Conservation (phyloP, 2,888 invertebrate species). For the Erebia epiphron region DNA sequence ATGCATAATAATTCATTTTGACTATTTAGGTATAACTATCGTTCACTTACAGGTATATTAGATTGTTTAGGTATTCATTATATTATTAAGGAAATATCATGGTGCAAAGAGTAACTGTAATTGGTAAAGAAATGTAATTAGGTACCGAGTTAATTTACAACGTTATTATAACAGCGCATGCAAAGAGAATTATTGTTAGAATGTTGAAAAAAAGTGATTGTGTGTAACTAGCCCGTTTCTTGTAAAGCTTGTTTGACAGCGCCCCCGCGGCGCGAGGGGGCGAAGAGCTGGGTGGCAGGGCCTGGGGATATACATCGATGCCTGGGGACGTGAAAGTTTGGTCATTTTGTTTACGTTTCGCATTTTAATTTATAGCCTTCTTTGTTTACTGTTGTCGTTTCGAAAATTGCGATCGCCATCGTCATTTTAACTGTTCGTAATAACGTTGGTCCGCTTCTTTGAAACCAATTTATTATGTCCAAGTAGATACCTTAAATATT, state of each 20-base stretch:
- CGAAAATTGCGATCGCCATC: conserved; percentile 4
- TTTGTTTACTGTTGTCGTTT: conserved; percentile 10
- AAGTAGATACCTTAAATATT: no score
- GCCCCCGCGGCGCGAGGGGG: conserved; percentile 4
- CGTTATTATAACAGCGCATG: neutral
- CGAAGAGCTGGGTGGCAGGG: neutral
- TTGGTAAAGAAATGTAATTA: no score
- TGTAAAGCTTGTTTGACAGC: conserved; percentile 10
- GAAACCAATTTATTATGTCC: no score
- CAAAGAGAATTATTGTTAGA: neutral
- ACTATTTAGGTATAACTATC: no score
- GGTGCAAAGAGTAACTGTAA: neutral
- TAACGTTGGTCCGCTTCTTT: neutral
- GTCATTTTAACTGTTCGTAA: neutral
- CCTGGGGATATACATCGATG: neutral
- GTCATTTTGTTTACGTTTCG: conserved; percentile 17
- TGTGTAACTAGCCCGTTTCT: neutral
- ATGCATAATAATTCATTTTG: no score
- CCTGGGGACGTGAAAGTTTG: conserved; percentile 8
- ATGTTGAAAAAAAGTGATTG: neutral
- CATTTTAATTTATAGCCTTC: conserved; percentile 10
- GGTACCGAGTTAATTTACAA: neutral
- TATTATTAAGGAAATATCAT: neutral
- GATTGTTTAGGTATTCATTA: no score
- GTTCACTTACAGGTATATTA: no score